These are phyloP conservation scores for Rhopalosiphum padi DNA, from an alignment of 1,140 invertebrate species.

Conservation along the genomic window DNA sequence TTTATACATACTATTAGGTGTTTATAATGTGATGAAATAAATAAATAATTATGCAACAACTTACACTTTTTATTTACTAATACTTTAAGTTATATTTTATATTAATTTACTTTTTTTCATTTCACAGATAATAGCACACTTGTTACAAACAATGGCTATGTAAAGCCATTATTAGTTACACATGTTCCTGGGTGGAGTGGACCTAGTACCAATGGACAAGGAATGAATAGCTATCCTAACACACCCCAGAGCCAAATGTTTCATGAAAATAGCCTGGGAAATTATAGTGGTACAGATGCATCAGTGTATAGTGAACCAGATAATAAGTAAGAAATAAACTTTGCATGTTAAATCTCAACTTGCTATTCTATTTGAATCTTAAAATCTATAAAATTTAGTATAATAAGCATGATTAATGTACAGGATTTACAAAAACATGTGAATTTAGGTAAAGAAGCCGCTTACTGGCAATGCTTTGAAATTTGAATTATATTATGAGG, in stretches of 20 bases:
- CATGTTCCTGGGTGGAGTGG: conserved; percentile 77
- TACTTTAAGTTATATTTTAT: too few relatives aligned
- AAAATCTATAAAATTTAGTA: too few relatives aligned
- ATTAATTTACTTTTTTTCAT: conserved; percentile 36
- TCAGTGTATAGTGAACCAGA: conserved; percentile 67
- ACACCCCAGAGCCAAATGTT: conserved; percentile 64
- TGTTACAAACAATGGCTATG: conserved; percentile 81
- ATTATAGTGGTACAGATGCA: conserved; percentile 75
- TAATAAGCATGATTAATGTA: too few relatives aligned
- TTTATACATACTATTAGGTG: not conserved
- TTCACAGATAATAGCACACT: conserved; percentile 71
- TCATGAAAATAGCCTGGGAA: conserved; percentile 67
- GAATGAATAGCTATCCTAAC: conserved; percentile 63
- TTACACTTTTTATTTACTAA: too few relatives aligned
- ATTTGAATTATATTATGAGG: too few relatives aligned
- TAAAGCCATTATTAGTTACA: conserved; percentile 83
- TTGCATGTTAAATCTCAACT: not conserved
- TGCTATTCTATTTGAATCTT: not conserved
- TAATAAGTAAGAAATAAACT: conserved; percentile 30
- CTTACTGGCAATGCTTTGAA: too few relatives aligned
- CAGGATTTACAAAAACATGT: too few relatives aligned
- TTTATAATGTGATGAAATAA: not conserved
- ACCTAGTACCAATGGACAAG: conserved; percentile 61
- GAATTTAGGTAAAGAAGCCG: too few relatives aligned
- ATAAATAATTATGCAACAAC: not conserved